Conservation (phyloP, 1,140 invertebrate genomes). For the Hyles euphorbiae region DNA sequence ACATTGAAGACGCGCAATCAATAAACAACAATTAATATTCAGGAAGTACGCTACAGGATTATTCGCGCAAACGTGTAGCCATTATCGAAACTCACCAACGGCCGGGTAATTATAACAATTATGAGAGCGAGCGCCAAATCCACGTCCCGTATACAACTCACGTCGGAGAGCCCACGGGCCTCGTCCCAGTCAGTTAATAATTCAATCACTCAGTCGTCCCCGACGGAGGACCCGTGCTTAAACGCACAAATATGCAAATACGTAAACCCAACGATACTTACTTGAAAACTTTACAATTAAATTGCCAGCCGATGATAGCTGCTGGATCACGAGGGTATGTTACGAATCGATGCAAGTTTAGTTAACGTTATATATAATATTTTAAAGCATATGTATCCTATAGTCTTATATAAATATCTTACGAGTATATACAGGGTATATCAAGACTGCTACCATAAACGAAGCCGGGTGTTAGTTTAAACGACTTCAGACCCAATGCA, state of each 20-base stretch:
- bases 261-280: conserved; percentile 20
- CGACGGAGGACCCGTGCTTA: conserved; percentile 22
- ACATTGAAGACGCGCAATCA: no score
- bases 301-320: conserved; percentile 26
- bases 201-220: conserved; percentile 39
- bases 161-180: conserved; percentile 29
- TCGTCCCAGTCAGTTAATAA: conserved; percentile 39
- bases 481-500: no score
- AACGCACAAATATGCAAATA: conserved; percentile 46
- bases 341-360: no score
- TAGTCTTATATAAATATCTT: no score
- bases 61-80: conserved; percentile 16
- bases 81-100: conserved; percentile 28
- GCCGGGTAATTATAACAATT: conserved; percentile 38
- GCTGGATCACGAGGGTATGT: conserved; percentile 5
- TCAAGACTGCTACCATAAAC: no score
- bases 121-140: conserved; percentile 27
- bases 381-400: no score
- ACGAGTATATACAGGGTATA: no score
- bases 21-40: no score
- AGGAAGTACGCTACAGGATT: conserved; percentile 10
- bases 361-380: no score
- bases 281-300: conserved; percentile 37
- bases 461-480: no score
- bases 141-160: conserved; percentile 28